Conservation (phyloP, 2,888 invertebrate genomes). For the Muschampia plurimacula region DNA sequence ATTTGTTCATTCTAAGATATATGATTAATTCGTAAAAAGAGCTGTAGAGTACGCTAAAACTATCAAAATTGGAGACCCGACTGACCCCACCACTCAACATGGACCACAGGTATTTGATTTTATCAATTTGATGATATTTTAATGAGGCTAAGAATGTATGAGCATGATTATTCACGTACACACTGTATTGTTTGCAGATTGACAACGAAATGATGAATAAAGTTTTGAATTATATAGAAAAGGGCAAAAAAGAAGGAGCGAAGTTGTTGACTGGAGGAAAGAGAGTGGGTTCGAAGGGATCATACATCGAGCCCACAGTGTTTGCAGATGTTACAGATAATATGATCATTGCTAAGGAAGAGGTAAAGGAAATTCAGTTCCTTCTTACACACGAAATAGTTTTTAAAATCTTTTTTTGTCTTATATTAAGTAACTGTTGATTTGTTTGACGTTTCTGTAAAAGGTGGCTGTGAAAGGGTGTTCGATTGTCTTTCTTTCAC, state of each 20-base stretch:
- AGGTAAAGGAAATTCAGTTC: constrained; percentile 75
- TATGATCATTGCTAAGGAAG: constrained; percentile 91
- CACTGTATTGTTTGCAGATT: constrained; percentile 71
- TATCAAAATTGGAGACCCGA: constrained; percentile 87
- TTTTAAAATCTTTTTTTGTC: too few species aligned
- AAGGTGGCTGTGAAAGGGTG: too few species aligned
- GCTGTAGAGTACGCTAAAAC: constrained; percentile 88
- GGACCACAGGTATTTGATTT: constrained; percentile 55
- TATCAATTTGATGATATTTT: neutral
- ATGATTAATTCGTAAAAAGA: constrained; percentile 92
- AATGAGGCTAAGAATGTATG: too few species aligned
- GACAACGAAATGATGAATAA: constrained; percentile 90
- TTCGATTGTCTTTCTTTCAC: too few species aligned
- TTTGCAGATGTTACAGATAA: constrained; percentile 90
- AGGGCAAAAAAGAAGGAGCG: constrained; percentile 93
- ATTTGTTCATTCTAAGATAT: constrained; percentile 84
- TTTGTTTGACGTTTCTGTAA: too few species aligned
- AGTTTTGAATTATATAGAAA: constrained; percentile 90
- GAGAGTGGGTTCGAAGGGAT: constrained; percentile 87
- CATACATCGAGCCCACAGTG: constrained; percentile 91
- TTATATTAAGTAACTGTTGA: too few species aligned
- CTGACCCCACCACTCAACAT: constrained; percentile 53
- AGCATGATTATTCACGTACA: neutral
- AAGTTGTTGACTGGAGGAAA: constrained; percentile 90
- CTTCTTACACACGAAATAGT: neutral